Conservation (phyloP, 2,888 invertebrate species). For the Microctonus aethiopoides region DNA sequence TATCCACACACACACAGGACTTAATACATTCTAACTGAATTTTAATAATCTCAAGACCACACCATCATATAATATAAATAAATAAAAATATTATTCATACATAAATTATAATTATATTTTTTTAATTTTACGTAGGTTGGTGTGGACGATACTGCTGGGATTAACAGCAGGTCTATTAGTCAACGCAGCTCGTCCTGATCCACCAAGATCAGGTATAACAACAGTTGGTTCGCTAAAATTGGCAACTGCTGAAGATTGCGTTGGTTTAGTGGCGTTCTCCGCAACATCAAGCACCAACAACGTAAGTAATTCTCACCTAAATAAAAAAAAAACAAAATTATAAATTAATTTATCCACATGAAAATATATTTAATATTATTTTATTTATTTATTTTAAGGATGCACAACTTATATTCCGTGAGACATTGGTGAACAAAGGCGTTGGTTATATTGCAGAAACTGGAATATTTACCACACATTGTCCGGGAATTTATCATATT, state of each 20-base stretch:
- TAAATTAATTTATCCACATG: slow-evolving; percentile 1
- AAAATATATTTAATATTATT: neutral
- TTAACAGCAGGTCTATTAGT: slow-evolving; percentile 48
- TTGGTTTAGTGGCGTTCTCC: slow-evolving; percentile 66
- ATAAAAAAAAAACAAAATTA: neutral
- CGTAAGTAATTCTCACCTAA: slow-evolving; percentile 44
- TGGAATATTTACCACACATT: slow-evolving; percentile 67
- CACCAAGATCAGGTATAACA: slow-evolving; percentile 57
- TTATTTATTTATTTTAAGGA: slow-evolving; percentile 41
- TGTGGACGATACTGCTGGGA: slow-evolving; percentile 58
- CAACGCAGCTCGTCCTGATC: slow-evolving; percentile 56
- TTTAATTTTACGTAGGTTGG: slow-evolving; percentile 54
- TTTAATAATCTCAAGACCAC: neutral
- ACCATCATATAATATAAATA: neutral
- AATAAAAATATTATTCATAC: neutral
- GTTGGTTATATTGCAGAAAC: slow-evolving; percentile 66
- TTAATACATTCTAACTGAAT: slow-evolving; percentile 4
- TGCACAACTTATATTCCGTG: slow-evolving; percentile 47
- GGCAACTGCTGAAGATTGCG: slow-evolving; percentile 65
- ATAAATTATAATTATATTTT: neutral
- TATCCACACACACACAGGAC: slow-evolving; percentile 41
- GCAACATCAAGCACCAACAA: slow-evolving; percentile 53
- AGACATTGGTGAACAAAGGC: slow-evolving; percentile 65
- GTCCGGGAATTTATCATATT: slow-evolving; percentile 68
- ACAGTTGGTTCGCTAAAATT: slow-evolving; percentile 65